Percentiles rank a stretch among this genome's conserved stretches.
Conservation (phyloP, 1,140 invertebrate species). For the Bombyx mori region DNA sequence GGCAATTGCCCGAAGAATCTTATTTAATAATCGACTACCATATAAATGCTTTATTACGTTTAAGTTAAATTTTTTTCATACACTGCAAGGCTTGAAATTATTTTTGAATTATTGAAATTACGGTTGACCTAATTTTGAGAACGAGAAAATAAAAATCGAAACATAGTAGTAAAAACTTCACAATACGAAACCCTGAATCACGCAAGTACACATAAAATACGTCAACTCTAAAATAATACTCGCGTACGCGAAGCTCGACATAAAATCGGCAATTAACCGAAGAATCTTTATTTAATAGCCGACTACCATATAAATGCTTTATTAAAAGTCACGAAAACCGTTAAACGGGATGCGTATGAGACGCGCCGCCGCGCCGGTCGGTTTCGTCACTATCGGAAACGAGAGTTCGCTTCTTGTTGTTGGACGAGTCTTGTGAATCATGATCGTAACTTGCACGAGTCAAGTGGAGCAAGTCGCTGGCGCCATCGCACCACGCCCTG, state of each 20-base stretch:
- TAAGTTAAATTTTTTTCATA: no score
- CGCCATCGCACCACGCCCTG: constrained; percentile 45
- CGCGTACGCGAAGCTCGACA: constrained; percentile 26
- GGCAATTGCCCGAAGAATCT: constrained; percentile 37
- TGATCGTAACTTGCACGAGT: constrained; percentile 26
- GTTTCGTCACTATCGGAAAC: constrained; percentile 36
- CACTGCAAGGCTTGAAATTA: no score
- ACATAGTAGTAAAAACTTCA: no score
- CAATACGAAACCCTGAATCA: constrained; percentile 14
- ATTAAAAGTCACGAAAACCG: constrained; percentile 36
- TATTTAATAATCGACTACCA: constrained; percentile 49
- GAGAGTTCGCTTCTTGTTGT: constrained; percentile 27
- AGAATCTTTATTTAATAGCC: constrained; percentile 45
- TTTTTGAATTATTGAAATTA: no score
- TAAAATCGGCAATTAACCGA: constrained; percentile 38
- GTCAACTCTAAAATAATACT: constrained; percentile 25
- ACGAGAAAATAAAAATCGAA: no score
- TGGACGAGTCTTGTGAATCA: constrained; percentile 28
- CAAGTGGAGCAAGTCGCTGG: constrained; percentile 33
- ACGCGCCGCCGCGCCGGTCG: constrained; percentile 18
- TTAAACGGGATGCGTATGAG: constrained; percentile 37
- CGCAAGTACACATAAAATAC: constrained; percentile 18
- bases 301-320: constrained; percentile 41
- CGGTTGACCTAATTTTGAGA: no score
- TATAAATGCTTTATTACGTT: constrained; percentile 33